These are phyloP conservation scores for Harpalus rubripes DNA, from an alignment of 2,888 invertebrate genomes.

Conservation along the genomic window DNA sequence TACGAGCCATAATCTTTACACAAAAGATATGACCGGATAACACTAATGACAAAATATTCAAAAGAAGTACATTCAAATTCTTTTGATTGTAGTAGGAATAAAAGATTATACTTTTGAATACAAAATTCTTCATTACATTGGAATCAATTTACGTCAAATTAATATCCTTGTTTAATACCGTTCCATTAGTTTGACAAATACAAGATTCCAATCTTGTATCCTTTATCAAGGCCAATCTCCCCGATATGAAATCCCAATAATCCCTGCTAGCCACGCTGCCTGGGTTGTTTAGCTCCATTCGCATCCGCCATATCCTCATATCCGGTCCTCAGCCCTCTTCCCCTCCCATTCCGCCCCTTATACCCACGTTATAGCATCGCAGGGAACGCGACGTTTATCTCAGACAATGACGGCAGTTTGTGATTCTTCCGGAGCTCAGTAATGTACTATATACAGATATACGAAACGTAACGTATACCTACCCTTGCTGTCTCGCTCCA, in stretches of 20 bases:
- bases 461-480: constrained; percentile 61
- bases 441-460: constrained; percentile 64
- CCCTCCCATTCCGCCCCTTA: background rate
- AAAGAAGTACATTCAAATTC: too few species aligned
- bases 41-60: too few species aligned
- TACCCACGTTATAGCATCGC: constrained; percentile 26
- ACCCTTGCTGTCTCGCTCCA: constrained; percentile 45
- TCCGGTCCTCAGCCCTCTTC: constrained; percentile 5
- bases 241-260: constrained; percentile 28
- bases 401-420: constrained; percentile 64
- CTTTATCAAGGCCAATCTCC: constrained; percentile 1
- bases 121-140: background rate
- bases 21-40: too few species aligned
- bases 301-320: constrained; percentile 61
- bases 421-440: constrained; percentile 63
- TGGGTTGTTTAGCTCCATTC: constrained; percentile 31
- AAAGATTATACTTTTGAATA: too few species aligned
- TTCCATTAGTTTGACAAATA: background rate
- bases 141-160: too few species aligned
- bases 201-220: background rate
- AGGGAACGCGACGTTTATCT: constrained; percentile 65
- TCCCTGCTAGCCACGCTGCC: constrained; percentile 6
- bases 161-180: too few species aligned
- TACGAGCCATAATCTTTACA: too few species aligned
- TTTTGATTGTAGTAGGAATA: too few species aligned